Evolutionary conservation across 2,888 invertebrate species (phyloP).

Genomic region (Chrysolina americana): DNA sequence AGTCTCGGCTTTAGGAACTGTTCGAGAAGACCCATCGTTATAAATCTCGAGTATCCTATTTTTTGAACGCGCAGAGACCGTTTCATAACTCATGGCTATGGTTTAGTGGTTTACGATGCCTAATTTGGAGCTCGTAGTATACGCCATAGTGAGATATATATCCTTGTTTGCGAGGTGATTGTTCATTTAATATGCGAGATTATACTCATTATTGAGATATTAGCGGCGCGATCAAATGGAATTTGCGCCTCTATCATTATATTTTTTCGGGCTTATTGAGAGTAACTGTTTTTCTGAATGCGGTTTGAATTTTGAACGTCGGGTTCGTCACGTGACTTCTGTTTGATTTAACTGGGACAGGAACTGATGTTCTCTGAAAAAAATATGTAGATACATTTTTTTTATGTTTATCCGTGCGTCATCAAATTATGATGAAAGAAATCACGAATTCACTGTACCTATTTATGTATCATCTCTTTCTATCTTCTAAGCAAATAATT

Average conservation of each 20-base stretch:
- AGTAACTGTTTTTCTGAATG: conserved; percentile 1
- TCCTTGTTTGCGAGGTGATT: conserved; percentile 37
- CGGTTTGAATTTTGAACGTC: not conserved
- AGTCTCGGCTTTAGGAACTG: conserved; percentile 32
- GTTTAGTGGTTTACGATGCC: conserved; percentile 35
- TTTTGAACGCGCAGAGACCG: not conserved
- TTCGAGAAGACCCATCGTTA: not conserved
- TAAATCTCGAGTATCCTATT: conserved; percentile 22
- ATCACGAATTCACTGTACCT: too few species aligned
- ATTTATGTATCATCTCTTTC: too few species aligned
- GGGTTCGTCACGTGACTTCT: conserved; percentile 3
- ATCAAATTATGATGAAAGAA: too few species aligned
- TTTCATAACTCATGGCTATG: conserved; percentile 30
- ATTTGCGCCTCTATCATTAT: conserved; percentile 36
- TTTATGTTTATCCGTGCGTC: too few species aligned
- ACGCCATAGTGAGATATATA: conserved; percentile 24
- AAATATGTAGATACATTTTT: too few species aligned
- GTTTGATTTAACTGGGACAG: not conserved
- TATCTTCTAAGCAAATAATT: too few species aligned
- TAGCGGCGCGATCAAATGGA: conserved; percentile 41
- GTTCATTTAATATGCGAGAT: conserved; percentile 39
- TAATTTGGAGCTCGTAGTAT: conserved; percentile 40
- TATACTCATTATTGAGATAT: conserved; percentile 46
- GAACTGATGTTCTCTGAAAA: too few species aligned
- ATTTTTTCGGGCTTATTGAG: conserved; percentile 18